Conservation (phyloP, 2,797 vertebrate genomes). For the Liasis olivaceus region DNA sequence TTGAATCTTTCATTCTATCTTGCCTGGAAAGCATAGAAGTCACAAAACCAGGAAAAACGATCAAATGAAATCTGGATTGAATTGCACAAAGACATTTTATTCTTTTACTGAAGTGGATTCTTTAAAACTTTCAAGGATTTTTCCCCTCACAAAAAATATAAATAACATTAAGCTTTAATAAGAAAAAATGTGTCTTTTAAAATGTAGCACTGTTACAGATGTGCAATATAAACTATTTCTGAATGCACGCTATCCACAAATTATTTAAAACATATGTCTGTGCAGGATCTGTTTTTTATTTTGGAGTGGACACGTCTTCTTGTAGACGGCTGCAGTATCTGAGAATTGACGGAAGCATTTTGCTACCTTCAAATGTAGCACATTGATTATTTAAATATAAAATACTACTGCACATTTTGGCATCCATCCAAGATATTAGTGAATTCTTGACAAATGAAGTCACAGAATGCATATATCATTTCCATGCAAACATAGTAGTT, state of each 20-base stretch:
- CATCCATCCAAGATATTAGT: slow-evolving; percentile 1
- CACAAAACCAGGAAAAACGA: slow-evolving; percentile 42
- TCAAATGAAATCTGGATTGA: slow-evolving; percentile 57
- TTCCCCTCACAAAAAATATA: slow-evolving; percentile 15
- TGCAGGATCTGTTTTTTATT: slow-evolving; percentile 49
- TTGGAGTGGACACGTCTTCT: slow-evolving; percentile 42
- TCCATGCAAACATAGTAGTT: neutral
- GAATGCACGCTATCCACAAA: slow-evolving; percentile 35
- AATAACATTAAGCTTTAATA: slow-evolving; percentile 60
- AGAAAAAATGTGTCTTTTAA: slow-evolving; percentile 59
- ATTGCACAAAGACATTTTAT: slow-evolving; percentile 49
- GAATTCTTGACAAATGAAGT: neutral
- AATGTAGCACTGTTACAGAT: slow-evolving; percentile 53
- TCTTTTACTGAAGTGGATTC: slow-evolving; percentile 37
- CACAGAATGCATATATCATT: neutral
- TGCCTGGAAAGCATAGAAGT: slow-evolving; percentile 39
- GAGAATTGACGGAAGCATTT: slow-evolving; percentile 30
- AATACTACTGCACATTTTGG: neutral
- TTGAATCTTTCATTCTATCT: slow-evolving; percentile 53
- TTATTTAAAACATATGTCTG: slow-evolving; percentile 66
- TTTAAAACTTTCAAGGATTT: slow-evolving; percentile 52
- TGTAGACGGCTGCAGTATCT: slow-evolving; percentile 38
- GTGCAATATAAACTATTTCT: slow-evolving; percentile 60
- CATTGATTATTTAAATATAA: slow-evolving; percentile 22
- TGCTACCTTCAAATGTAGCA: slow-evolving; percentile 20